phyloP scores from a whole-genome alignment of 2,888 invertebrate genomes.

The Drosophila falleni region DNA sequence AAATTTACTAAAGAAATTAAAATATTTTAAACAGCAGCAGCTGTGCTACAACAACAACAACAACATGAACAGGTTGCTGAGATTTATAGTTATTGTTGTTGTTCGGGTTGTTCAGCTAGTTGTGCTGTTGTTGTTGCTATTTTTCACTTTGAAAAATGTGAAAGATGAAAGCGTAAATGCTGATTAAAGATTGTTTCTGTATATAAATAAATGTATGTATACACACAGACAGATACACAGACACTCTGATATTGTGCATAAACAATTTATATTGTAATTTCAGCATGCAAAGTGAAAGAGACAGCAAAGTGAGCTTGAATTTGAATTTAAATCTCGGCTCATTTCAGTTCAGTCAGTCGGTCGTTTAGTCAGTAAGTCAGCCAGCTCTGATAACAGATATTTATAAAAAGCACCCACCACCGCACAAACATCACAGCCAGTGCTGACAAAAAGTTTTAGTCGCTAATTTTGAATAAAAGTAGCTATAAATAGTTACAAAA shows the following conservation, averaged over 20 bases:
- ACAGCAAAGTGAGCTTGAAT: constrained; percentile 22
- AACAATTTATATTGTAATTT: constrained; percentile 77
- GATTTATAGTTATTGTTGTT: constrained; percentile 6
- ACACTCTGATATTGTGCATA: constrained; percentile 46
- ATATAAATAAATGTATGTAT: constrained; percentile 43
- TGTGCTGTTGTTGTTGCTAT: constrained; percentile 52
- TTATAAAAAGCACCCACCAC: constrained; percentile 41
- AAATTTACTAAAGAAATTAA: constrained; percentile 71
- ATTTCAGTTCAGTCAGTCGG: constrained; percentile 36
- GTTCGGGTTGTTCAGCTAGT: constrained; percentile 32
- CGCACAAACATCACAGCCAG: neutral
- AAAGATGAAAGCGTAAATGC: constrained; percentile 81
- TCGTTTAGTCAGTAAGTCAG: constrained; percentile 68
- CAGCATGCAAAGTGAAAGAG: constrained; percentile 77
- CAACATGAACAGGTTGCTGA: constrained; percentile 53
- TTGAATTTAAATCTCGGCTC: constrained; percentile 15
- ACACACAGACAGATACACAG: constrained; percentile 7
- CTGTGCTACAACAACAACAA: constrained; percentile 37
- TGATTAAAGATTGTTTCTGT: constrained; percentile 81
- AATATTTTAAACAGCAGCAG: constrained; percentile 64
- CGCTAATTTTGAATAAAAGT: too few species aligned
- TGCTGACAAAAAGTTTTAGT: too few species aligned
- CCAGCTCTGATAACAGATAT: constrained; percentile 67
- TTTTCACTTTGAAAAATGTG: constrained; percentile 77
- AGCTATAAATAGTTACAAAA: too few species aligned